phyloP scores from a whole-genome alignment of 2,113 vertebrate genomes.

The Sterrhoptilus dennistouni region DNA sequence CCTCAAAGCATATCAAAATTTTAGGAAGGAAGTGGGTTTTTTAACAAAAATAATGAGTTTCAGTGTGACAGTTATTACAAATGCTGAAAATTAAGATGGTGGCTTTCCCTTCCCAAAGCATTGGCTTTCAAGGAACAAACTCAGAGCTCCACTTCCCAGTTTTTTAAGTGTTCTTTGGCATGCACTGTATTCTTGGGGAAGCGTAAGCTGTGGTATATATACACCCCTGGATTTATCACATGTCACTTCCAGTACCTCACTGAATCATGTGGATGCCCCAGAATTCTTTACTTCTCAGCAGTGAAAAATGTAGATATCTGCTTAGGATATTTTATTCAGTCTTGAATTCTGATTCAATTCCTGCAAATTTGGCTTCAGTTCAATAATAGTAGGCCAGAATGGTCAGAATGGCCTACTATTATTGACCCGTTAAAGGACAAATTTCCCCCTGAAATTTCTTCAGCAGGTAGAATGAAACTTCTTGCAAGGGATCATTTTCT shows the following conservation, averaged over 20 bases:
- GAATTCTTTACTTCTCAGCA: neutral
- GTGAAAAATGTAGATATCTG: neutral
- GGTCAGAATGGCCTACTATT: neutral
- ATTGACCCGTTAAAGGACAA: too few species aligned
- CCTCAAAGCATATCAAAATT: neutral
- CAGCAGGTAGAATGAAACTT: neutral
- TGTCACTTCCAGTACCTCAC: neutral
- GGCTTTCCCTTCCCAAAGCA: neutral
- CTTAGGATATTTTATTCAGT: neutral
- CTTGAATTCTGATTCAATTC: neutral
- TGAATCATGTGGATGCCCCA: neutral
- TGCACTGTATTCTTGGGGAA: neutral
- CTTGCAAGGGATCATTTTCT: neutral
- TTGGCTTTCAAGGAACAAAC: neutral
- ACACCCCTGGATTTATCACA: accelerated
- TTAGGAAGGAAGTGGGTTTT: neutral
- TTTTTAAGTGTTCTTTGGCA: neutral
- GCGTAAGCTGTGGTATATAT: neutral
- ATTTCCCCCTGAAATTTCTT: neutral
- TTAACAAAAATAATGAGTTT: neutral
- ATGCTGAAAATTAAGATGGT: neutral
- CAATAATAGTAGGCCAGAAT: neutral
- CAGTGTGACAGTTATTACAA: neutral
- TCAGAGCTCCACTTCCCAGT: neutral
- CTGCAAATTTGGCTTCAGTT: neutral